Percentiles rank a stretch among this genome's conserved stretches.
Conservation (phyloP, 2,797 vertebrate species). For the Balearica regulorum region DNA sequence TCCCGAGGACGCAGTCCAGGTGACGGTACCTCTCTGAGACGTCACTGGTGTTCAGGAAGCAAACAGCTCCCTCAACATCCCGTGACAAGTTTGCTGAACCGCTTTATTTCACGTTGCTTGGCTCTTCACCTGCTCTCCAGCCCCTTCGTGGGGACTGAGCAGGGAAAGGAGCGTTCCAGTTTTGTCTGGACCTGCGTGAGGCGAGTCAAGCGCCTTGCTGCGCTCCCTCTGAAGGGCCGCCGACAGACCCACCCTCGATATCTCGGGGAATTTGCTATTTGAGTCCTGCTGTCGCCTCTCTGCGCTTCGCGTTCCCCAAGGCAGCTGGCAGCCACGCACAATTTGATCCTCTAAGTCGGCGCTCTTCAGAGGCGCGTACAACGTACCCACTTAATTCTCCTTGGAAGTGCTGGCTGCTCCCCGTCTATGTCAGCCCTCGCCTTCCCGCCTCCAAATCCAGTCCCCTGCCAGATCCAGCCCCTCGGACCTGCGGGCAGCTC, state of each 20-base stretch:
- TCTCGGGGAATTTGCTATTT: neutral
- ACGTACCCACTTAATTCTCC: neutral
- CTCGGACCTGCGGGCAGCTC: fast-evolving
- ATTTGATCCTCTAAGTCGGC: neutral
- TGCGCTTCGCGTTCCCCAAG: neutral
- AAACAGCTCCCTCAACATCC: neutral
- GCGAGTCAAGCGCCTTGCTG: neutral
- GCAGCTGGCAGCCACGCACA: neutral
- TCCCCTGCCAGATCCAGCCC: neutral
- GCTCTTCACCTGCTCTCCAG: neutral
- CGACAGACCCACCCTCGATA: fast-evolving
- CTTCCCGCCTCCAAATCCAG: fast-evolving
- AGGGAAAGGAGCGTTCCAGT: neutral
- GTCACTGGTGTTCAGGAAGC: neutral
- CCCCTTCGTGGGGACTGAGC: fast-evolving
- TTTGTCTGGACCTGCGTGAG: neutral
- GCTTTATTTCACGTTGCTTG: neutral
- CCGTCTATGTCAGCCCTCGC: neutral
- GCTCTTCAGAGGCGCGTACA: neutral
- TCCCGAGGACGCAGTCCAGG: neutral
- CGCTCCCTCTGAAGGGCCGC: neutral
- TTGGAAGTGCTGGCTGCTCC: neutral
- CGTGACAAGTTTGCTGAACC: neutral
- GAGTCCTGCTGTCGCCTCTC: neutral
- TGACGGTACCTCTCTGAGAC: neutral